Conservation (phyloP, 53 echinoderm and acorn worm species). For the Patiria pectinifera region DNA sequence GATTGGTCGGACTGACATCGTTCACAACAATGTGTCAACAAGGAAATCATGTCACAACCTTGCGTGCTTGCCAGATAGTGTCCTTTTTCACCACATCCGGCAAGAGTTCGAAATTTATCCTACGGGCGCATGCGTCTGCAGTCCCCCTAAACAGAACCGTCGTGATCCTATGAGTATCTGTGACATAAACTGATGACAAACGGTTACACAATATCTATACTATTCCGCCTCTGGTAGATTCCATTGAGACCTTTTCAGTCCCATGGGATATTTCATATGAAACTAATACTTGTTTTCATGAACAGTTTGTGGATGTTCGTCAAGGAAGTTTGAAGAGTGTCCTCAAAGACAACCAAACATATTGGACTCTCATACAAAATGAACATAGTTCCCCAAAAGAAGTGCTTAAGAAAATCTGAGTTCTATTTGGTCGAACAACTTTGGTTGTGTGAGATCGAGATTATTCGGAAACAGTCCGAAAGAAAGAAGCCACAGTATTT, state of each 20-base stretch:
- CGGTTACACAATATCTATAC: background rate
- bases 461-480: too few relatives aligned
- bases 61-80: background rate
- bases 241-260: too few relatives aligned
- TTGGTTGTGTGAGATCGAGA: too few relatives aligned
- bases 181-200: background rate
- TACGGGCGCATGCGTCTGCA: background rate
- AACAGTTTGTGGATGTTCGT: background rate
- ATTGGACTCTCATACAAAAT: too few relatives aligned
- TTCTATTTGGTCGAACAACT: too few relatives aligned
- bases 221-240: too few relatives aligned
- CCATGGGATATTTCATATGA: too few relatives aligned
- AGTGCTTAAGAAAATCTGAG: too few relatives aligned
- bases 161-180: background rate
- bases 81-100: conserved; percentile 2
- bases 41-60: background rate
- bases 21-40: background rate
- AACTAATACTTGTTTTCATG: background rate
- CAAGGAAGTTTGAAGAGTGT: background rate
- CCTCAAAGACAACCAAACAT: too few relatives aligned
- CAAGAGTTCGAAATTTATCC: background rate
- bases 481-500: too few relatives aligned
- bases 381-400: too few relatives aligned
- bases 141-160: background rate
- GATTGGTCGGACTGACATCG: background rate